Conservation (phyloP, 2,113 vertebrate genomes). For the Furnarius figulus region DNA sequence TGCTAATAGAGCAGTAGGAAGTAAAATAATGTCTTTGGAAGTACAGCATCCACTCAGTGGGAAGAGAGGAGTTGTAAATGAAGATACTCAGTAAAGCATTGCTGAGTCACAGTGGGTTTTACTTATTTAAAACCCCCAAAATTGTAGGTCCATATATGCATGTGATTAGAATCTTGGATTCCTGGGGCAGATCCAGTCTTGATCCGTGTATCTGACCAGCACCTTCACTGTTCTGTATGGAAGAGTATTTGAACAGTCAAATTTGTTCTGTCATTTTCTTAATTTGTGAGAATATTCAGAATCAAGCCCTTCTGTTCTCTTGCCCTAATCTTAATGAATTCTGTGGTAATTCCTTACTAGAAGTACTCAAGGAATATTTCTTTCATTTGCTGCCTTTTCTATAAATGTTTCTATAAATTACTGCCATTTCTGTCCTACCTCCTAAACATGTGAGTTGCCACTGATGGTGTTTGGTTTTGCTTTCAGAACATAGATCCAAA, state of each 20-base stretch:
- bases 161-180: not conserved
- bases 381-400: not conserved
- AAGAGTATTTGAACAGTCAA: not conserved
- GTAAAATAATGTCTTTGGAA: not conserved
- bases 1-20: constrained; percentile 17
- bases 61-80: not conserved
- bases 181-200: not conserved
- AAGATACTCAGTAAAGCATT: not conserved
- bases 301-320: not conserved
- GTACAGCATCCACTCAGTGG: not conserved
- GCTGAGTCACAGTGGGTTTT: not conserved
- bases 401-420: not conserved
- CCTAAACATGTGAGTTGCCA: not conserved
- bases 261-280: not conserved
- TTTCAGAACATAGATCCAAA: not conserved
- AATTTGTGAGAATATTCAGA: not conserved
- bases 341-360: not conserved
- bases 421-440: not conserved
- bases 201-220: not conserved
- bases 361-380: not conserved
- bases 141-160: not conserved
- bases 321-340: not conserved
- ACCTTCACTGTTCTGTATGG: not conserved
- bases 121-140: not conserved
- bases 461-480: not conserved